Conservation (phyloP, 2,888 invertebrate species). For the Nezara viridula region DNA sequence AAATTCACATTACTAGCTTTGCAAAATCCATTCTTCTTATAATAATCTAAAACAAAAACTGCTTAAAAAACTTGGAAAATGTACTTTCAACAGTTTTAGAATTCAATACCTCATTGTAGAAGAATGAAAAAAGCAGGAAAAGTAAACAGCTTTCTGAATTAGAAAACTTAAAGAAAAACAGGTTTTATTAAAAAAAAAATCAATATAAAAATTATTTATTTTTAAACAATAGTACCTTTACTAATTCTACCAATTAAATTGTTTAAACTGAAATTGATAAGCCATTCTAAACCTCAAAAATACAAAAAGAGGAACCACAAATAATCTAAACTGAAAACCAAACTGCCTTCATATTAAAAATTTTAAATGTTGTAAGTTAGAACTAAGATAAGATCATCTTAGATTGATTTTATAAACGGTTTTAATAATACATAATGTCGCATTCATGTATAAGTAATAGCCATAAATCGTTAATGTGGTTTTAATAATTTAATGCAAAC, state of each 20-base stretch:
- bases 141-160: neutral
- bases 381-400: neutral
- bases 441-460: neutral
- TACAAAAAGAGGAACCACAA: neutral
- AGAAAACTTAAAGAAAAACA: neutral
- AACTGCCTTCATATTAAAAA: neutral
- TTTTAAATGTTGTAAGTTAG: neutral
- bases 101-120: too few species aligned
- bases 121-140: neutral
- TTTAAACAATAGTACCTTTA: too few species aligned
- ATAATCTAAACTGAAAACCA: neutral
- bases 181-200: neutral
- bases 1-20: too few species aligned
- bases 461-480: neutral
- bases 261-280: neutral
- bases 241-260: neutral
- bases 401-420: neutral
- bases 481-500: neutral
- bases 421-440: neutral
- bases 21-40: too few species aligned
- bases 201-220: neutral
- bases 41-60: too few species aligned
- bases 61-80: too few species aligned
- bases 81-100: too few species aligned
- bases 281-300: neutral